These are phyloP conservation scores for Nesometra sesokonis DNA, from an alignment of 35 echinoderm and acorn worm species.

Conservation along the genomic window DNA sequence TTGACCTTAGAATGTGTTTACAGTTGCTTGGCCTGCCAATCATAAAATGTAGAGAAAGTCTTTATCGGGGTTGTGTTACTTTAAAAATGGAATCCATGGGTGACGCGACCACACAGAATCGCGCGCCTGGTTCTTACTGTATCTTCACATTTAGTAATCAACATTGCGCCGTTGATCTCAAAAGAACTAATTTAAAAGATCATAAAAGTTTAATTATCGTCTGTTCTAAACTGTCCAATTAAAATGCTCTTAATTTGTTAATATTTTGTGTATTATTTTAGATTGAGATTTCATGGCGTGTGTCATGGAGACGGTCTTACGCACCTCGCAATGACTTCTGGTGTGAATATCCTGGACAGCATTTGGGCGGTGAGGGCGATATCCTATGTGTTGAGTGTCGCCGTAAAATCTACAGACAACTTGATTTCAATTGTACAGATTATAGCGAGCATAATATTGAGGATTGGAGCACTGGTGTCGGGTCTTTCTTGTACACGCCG, in stretches of 20 bases:
- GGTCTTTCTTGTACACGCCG: neutral
- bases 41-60: neutral
- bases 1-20: neutral
- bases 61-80: neutral
- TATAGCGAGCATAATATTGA: neutral
- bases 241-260: neutral
- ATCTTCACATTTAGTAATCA: neutral
- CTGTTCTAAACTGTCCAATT: neutral
- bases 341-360: neutral
- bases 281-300: neutral
- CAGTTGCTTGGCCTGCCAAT: neutral
- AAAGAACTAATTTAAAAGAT: neutral
- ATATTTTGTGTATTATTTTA: neutral
- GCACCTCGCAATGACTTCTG: neutral
- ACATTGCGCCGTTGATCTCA: neutral
- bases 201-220: neutral
- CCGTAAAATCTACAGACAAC: neutral
- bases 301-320: neutral
- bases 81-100: neutral
- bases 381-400: neutral
- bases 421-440: neutral
- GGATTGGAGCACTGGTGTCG: neutral
- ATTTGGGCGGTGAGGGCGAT: neutral
- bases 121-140: neutral
- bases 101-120: neutral